Evolutionary conservation across 2,888 invertebrate species (phyloP), one percentile per base, ranked within the genome.

Genomic region (Kryphioiulus occultus): DNA sequence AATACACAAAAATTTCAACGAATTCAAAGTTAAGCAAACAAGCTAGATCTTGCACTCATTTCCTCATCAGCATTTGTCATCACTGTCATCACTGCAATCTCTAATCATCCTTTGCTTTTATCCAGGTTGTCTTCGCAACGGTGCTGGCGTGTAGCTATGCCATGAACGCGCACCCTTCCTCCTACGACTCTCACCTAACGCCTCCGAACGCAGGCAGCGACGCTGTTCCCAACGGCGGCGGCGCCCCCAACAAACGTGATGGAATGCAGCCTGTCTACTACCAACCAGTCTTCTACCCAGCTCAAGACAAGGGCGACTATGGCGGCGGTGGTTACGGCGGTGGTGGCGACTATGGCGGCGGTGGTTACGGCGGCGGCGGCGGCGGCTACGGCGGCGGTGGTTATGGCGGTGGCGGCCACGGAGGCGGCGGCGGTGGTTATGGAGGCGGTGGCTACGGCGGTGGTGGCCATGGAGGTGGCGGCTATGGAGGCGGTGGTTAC

Each of bases 191-290:
- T 7, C 44, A 86, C 83, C 32, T 86, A 32, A 5, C 47, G 39
- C 87, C n/a, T 1, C 78, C 22, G 17, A 39, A 83, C 19, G 85
- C 12, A 22, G 78, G 30, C 17, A 3, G 10, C 32, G 84, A 59
- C 9, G n/a, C 22, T 5, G 22, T 17, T 17, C 9, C 59, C 30
- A 68, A 35, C 30, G 68, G 53, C 15, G 30, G 42, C 5, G 68
- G 30, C 32, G 47, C 47, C 22, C 44, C 44, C 15, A 30, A 86
- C 39, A 87, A 87, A 15, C 78, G 83, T 0, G 59, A 87, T 22
- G 87, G 87, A 22, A n/a, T 87, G 30, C 84, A 87, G 44, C 87
- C 87, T 9, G 87, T 87, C n/a, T 87, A 87, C 87, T 87, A 87
- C 85, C 87, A 87, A 59, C 87, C 87, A 15, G 87, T 87, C 42